Evolutionary conservation across 2,113 vertebrate genomes (phyloP), one percentile per base, ranked within the genome.

Genomic region (Rallus limicola): DNA sequence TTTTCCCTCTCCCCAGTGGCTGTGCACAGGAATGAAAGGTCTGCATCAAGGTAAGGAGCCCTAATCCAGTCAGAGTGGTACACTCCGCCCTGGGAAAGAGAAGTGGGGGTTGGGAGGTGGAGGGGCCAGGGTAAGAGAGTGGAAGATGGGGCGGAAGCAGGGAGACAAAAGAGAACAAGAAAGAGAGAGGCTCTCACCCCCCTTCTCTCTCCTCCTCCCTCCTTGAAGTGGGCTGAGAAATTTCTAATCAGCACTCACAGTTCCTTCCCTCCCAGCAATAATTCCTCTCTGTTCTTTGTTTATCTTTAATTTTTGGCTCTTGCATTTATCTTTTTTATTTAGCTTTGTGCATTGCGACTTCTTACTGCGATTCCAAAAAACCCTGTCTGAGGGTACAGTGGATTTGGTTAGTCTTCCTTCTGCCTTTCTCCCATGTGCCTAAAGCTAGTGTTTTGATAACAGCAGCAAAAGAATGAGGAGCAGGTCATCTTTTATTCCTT

Each of bases 201-300:
- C 79, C 71, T 90, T 64, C n/a, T 40, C 29, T 72, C 75, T 56
- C 60, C 90, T 78, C 90, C 91, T 93, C 79, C 81, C 50, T 71
- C 74, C 70, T 77, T 15, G 71, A 88, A 50, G 78, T 94, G 65
- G 88, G 95, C 93, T 94, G 96, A 97, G 93, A 97, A 97, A 96
- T 97, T 95, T 97, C 96, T 96, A 93, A 98, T 97, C 94, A 91
- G 92, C 83, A 42, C 93, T 96, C 21, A 2, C 34, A 67, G 90
- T 64, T 81, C 53, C 75, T 62, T 68, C 67, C 77, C 91, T 91
- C 70, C 71, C 56, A 94, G 94, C 86, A 82, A 58, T 92, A 91
- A 94, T 96, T 97, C 84, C 72, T 95, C 52, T 79, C 69, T 91
- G 86, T 93, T 65, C n/a, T 94, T 93, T 90, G 90, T 96, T 95